phyloP scores from a whole-genome alignment of 1,140 invertebrate genomes.

The Ptiloglossa arizonensis region DNA sequence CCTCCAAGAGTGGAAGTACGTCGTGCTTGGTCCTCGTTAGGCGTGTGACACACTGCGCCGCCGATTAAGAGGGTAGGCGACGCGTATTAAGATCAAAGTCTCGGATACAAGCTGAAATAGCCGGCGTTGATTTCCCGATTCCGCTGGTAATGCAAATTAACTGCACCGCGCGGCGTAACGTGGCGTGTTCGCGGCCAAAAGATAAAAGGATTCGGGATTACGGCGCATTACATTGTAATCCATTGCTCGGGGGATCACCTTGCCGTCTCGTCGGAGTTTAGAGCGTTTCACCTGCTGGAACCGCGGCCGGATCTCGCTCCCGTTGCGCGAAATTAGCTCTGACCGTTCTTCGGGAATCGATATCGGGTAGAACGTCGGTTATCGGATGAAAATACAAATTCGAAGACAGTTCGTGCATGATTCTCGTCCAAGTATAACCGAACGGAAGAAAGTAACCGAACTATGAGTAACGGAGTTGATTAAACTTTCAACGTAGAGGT shows the following conservation, averaged over 20 bases:
- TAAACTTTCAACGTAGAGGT: too few relatives aligned
- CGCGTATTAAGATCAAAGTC: constrained; percentile 33
- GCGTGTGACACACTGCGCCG: constrained; percentile 8
- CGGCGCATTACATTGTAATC: constrained; percentile 53
- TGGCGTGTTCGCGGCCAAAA: constrained; percentile 26
- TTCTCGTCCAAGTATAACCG: too few relatives aligned
- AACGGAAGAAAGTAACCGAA: too few relatives aligned
- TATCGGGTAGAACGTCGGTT: too few relatives aligned
- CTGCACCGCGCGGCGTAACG: neutral
- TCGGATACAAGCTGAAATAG: constrained; percentile 14
- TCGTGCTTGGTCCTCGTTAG: constrained; percentile 18
- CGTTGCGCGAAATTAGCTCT: neutral
- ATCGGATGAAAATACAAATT: too few relatives aligned
- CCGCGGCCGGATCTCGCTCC: neutral
- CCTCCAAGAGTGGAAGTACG: too few relatives aligned
- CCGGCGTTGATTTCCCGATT: constrained; percentile 25
- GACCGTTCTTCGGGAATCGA: too few relatives aligned
- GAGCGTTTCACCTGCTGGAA: neutral
- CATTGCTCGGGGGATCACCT: constrained; percentile 42
- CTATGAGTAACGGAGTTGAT: too few relatives aligned
- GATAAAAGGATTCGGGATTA: constrained; percentile 51
- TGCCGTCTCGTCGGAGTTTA: neutral
- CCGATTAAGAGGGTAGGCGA: constrained; percentile 21
- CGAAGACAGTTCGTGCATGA: too few relatives aligned
- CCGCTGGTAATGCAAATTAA: constrained; percentile 46